Conservation (phyloP, 2,113 vertebrate species). For the Oenanthe oenanthe region DNA sequence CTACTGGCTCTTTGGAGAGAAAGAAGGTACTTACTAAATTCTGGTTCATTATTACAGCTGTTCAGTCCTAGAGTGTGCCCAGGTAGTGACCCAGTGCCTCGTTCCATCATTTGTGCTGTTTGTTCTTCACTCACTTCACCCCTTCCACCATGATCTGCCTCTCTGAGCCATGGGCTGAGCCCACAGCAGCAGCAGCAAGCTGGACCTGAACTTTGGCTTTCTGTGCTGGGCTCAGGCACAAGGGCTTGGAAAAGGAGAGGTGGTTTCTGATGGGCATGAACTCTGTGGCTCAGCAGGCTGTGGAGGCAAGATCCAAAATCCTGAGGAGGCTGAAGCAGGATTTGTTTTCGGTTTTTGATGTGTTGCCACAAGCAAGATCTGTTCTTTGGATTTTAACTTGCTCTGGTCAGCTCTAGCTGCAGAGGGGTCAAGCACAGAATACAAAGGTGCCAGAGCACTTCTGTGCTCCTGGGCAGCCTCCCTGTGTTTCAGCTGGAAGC, state of each 20-base stretch:
- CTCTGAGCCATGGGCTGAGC: not conserved
- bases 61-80: not conserved
- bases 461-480: not conserved
- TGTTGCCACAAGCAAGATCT: not conserved
- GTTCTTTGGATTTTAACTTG: constrained; percentile 1
- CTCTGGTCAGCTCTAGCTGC: not conserved
- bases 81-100: not conserved
- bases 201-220: not conserved
- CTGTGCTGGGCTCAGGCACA: not conserved
- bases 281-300: not conserved
- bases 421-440: not conserved
- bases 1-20: constrained; percentile 82
- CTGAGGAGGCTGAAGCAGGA: not conserved
- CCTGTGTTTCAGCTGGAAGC: not conserved
- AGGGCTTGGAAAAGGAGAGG: not conserved
- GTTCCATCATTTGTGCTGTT: not conserved
- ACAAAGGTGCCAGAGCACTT: not conserved
- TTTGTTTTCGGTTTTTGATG: not conserved
- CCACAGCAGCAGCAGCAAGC: not conserved
- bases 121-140: not conserved
- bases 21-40: constrained; percentile 45
- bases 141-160: not conserved
- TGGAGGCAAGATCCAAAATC: constrained; percentile 6
- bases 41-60: not conserved
- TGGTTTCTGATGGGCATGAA: not conserved